These are phyloP conservation scores for Ceuthmochares aereus DNA, from an alignment of 2,113 vertebrate species.

Conservation along the genomic window DNA sequence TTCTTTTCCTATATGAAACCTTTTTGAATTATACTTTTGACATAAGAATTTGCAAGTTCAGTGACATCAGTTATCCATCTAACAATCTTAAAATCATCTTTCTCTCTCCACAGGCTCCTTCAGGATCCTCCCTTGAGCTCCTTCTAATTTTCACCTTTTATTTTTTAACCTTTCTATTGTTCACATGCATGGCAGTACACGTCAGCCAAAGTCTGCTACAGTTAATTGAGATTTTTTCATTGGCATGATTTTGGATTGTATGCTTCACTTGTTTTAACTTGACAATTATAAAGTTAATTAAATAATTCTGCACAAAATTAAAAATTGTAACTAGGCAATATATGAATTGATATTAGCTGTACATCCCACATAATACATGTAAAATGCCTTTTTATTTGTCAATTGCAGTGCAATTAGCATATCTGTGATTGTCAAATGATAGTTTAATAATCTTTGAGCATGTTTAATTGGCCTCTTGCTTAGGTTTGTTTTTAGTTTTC, in stretches of 20 bases:
- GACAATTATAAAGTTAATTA: not conserved
- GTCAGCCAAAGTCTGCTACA: not conserved
- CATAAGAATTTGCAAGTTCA: not conserved
- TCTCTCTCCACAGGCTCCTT: not conserved
- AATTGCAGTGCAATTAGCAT: fast-evolving
- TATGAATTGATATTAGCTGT: not conserved
- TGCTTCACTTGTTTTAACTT: not conserved
- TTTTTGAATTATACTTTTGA: not conserved
- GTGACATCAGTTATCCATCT: not conserved
- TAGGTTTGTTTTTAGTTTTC: not conserved
- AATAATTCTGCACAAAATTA: not conserved
- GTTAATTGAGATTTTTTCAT: not conserved
- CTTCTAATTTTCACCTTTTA: not conserved
- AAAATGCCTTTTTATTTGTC: not conserved
- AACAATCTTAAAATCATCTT: not conserved
- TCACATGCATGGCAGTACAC: not conserved
- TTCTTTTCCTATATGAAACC: not conserved
- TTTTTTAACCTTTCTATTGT: not conserved
- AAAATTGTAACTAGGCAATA: not conserved
- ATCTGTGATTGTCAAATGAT: not conserved
- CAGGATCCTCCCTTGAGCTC: not conserved
- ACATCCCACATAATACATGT: not conserved
- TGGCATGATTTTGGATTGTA: not conserved
- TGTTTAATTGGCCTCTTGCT: not conserved
- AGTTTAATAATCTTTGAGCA: not conserved